Evolutionary conservation across 2,888 invertebrate genomes (phyloP), one percentile per base, ranked within the genome.

Genomic region (Willowsia nigromaculata): DNA sequence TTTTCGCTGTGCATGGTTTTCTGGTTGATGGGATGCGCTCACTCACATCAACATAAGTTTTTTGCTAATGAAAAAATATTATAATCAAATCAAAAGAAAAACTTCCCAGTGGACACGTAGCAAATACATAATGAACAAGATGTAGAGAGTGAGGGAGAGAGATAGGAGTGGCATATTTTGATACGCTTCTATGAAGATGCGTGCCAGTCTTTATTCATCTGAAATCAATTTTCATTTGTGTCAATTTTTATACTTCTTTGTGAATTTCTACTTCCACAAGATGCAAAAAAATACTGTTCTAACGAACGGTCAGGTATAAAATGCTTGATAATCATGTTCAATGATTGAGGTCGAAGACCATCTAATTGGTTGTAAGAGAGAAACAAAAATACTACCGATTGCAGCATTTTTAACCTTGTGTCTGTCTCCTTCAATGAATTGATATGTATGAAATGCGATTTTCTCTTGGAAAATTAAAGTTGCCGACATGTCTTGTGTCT

Each of bases 141-240:
- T 18, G 25, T 62, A 13, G 30, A 62, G 15, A 43, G 47, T 6
- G 74, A 2, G 30, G 30, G 7, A 25, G 47, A 18, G 74, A 74
- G 27, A 22, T 7, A 71, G 74, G 74, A 74, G 74, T 47, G 74
- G 74, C n/a, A 62, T 3, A n/a, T 27, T 62, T 62, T 62, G 30
- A 62, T 62, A 62, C 30, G 62, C 30, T 59, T 59, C 37, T 65
- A 65, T n/a, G 11, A 71, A 71, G 22, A 40, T 40, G 68, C 40
- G 68, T 22, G 40, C 22, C 68, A 40, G 25, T 3, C 47, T 25
- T 47, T 74, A 18, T 68, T 74, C 47, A 27, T 74, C 15, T 74
- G 15, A 74, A 74, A 74, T 74, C 74, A 74, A 74, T 68, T 68
- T 33, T 33, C 74, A 74, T 74, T 74, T 74, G 47, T 47, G 68